Percentiles rank a stretch among this genome's conserved stretches.
Evolutionary conservation across 2,113 vertebrate genomes (phyloP).

Genomic region (Pterocles burchelli): DNA sequence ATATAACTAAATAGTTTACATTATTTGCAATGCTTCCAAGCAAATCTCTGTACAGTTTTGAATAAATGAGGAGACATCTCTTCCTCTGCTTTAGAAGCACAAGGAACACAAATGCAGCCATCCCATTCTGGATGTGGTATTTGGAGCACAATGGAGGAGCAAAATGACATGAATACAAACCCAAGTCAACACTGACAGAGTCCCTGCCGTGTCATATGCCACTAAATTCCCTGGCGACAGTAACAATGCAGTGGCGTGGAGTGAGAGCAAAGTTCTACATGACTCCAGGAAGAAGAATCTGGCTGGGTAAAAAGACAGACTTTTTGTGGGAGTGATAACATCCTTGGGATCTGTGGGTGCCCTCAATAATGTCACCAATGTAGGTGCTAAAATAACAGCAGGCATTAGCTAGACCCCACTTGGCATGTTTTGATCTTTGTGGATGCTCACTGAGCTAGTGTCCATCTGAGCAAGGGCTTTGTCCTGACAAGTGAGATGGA

Average conservation of each 20-base stretch:
- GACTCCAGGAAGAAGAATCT: neutral
- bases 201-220: neutral
- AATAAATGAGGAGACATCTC: neutral
- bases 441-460: neutral
- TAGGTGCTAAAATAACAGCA: neutral
- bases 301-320: neutral
- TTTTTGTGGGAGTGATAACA: neutral
- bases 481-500: neutral
- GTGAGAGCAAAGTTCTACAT: neutral
- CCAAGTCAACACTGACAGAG: neutral
- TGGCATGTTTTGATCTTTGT: neutral
- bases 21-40: constrained; percentile 43
- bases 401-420: neutral
- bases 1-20: constrained; percentile 44
- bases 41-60: constrained; percentile 10
- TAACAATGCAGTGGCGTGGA: neutral
- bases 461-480: neutral
- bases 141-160: neutral
- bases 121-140: neutral
- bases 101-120: neutral
- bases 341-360: neutral
- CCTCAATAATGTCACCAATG: neutral
- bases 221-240: neutral
- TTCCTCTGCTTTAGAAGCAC: constrained; percentile 19
- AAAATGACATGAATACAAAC: neutral